Base-by-base conservation (phyloP, 2,888 invertebrate genomes). In the Dorcus hopei region DNA sequence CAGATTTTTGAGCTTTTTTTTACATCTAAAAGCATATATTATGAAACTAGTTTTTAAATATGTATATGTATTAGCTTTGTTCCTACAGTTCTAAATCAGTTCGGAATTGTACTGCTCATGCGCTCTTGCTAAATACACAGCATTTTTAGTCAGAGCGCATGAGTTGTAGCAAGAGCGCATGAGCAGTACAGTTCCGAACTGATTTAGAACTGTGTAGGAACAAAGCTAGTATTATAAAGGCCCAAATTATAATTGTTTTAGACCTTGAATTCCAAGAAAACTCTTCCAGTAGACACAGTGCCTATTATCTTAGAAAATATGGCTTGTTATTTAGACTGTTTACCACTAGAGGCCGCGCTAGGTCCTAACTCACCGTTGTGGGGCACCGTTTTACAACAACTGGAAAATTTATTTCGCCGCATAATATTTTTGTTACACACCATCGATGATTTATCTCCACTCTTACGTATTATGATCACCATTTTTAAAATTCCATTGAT, bases 261-360 rank as follows among this genome's bases (percentile, higher is more conserved):
- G 85, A 86, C 88, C 11, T 71, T 94, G 53, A 91, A 91, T 67
- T 86, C 88, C 2, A 88, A 87, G 70, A 93, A 93, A 78, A 87
- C 87, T 0, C 75, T 91, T 52, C 87, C 90, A 2, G 73, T 83
- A 19, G 88, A 89, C 68, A 83, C 84, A 49, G 81, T 97, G 60
- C 87, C 89, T 6, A 85, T 89, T 39, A 89, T 96, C 65, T 82
- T 96, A 56, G 88, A 90, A 74, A 99, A 99, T 80, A 87, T 98
- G 74, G 91, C 95, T 2, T 90, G 90, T 75, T 99, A 98, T 80
- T 83, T 98, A 72, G 95, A 95, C 72, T 94, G 92, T 77, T 82
- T 97, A 55, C 92, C 95, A 7, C 85, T 95, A 64, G 93, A 94
- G 71, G 88, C 89, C 14, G 85, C 86, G 23, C 81, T 88, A 52